Evolutionary conservation across 1,140 invertebrate genomes (phyloP).

Genomic region (Lepidurus arcticus): DNA sequence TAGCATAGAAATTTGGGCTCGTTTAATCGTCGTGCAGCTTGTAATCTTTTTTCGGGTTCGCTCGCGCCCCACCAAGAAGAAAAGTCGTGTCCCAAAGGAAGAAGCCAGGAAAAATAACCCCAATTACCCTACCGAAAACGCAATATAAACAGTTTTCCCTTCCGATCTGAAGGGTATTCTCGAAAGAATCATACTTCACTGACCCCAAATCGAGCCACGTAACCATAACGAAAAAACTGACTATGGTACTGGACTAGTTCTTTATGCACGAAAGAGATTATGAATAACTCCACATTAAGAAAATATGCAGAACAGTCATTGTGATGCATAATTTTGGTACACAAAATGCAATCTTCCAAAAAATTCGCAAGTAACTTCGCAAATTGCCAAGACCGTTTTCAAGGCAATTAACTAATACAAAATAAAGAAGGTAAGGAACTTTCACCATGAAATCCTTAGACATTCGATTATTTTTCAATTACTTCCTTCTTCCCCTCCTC

Average conservation of each 20-base stretch:
- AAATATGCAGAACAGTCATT: not conserved
- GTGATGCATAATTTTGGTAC: too few relatives aligned
- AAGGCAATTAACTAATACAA: not conserved
- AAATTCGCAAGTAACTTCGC: slow-evolving; percentile 13
- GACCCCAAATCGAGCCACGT: not conserved
- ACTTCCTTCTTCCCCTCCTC: too few relatives aligned
- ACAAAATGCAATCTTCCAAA: not conserved
- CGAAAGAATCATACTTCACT: not conserved
- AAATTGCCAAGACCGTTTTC: not conserved
- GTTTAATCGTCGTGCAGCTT: not conserved
- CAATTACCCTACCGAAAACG: not conserved
- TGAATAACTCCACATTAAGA: not conserved
- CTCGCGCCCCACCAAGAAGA: not conserved
- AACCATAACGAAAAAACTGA: not conserved
- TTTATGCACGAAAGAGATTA: not conserved
- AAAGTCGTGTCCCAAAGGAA: not conserved
- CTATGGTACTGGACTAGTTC: slow-evolving; percentile 2
- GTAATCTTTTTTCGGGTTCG: not conserved
- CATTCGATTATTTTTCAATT: too few relatives aligned
- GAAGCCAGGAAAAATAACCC: not conserved
- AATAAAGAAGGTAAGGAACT: not conserved
- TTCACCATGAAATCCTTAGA: too few relatives aligned
- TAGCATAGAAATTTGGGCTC: not conserved
- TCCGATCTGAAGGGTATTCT: not conserved
- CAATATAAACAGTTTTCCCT: not conserved